Evolutionary conservation across 2,888 invertebrate species (phyloP).

Genomic region (Trimorus sp.): DNA sequence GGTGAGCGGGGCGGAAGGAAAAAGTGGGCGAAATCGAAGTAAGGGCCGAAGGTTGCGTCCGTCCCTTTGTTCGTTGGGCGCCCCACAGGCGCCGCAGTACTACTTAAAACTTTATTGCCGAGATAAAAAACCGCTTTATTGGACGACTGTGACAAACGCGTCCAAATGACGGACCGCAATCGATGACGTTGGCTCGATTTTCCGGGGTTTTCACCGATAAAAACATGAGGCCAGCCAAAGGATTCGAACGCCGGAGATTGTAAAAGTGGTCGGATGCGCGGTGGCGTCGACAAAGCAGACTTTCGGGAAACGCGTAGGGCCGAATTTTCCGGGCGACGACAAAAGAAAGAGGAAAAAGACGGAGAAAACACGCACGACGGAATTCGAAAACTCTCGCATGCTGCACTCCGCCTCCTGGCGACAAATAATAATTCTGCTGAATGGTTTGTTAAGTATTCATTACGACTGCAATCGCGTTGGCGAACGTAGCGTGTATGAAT

Average conservation of each 20-base stretch:
- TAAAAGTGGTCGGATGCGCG: slow-evolving; percentile 13
- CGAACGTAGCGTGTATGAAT: slow-evolving; percentile 32
- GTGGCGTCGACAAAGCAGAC: neutral
- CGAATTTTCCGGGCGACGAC: neutral
- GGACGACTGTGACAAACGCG: slow-evolving; percentile 47
- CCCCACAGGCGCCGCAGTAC: slow-evolving; percentile 47
- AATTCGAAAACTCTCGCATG: no score
- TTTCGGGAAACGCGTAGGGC: neutral
- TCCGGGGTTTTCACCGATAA: slow-evolving; percentile 37
- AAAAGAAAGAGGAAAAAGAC: neutral
- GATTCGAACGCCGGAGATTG: slow-evolving; percentile 26
- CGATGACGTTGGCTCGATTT: slow-evolving; percentile 26
- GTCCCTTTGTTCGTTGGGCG: slow-evolving; percentile 39
- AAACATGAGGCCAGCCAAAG: slow-evolving; percentile 11
- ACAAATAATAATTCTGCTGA: slow-evolving; percentile 18
- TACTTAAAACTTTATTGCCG: slow-evolving; percentile 52
- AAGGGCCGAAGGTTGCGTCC: slow-evolving; percentile 23
- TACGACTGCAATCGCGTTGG: slow-evolving; percentile 29
- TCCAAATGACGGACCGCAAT: slow-evolving; percentile 5
- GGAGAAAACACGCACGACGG: neutral
- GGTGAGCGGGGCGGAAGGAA: neutral
- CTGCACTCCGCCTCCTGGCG: neutral
- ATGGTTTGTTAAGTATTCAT: slow-evolving; percentile 41
- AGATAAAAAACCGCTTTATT: slow-evolving; percentile 48
- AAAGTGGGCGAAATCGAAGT: slow-evolving; percentile 44